Conservation (phyloP, 2,888 invertebrate species). For the Drosophila flavopinicola region DNA sequence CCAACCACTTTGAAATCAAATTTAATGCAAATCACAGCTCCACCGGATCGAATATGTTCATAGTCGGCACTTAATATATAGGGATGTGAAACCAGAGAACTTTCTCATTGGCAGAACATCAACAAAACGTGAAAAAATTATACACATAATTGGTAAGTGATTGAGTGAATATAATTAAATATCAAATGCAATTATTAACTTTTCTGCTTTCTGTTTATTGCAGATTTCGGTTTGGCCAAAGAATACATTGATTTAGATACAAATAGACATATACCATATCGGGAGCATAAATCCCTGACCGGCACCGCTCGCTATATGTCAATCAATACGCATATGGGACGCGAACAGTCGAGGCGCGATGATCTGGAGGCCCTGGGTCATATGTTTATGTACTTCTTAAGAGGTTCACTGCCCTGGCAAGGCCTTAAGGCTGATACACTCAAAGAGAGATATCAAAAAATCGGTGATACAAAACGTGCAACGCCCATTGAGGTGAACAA, state of each 20-base stretch:
- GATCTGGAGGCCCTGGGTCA: slow-evolving; percentile 99
- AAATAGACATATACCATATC: slow-evolving; percentile 99
- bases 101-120: slow-evolving; percentile 99
- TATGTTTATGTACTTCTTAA: slow-evolving; percentile 99
- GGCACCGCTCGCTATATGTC: slow-evolving; percentile 99
- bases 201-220: too few species aligned
- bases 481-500: slow-evolving; percentile 97
- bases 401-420: slow-evolving; percentile 99
- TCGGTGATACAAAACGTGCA: slow-evolving; percentile 99
- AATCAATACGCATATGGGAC: slow-evolving; percentile 99
- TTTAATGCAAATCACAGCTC: slow-evolving; percentile 87
- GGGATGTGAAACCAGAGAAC: slow-evolving; percentile 99
- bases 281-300: slow-evolving; percentile 99
- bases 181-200: not conserved
- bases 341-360: slow-evolving; percentile 99
- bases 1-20: not conserved
- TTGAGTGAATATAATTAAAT: not conserved
- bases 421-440: slow-evolving; percentile 99
- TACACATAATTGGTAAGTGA: slow-evolving; percentile 96
- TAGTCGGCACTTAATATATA: slow-evolving; percentile 98
- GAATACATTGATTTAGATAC: slow-evolving; percentile 99
- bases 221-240: slow-evolving; percentile 99
- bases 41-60: slow-evolving; percentile 99
- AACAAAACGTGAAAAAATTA: slow-evolving; percentile 98
- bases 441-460: slow-evolving; percentile 99